phyloP scores from a whole-genome alignment of 2,797 vertebrate species.

The Myiotriccus ornatus region DNA sequence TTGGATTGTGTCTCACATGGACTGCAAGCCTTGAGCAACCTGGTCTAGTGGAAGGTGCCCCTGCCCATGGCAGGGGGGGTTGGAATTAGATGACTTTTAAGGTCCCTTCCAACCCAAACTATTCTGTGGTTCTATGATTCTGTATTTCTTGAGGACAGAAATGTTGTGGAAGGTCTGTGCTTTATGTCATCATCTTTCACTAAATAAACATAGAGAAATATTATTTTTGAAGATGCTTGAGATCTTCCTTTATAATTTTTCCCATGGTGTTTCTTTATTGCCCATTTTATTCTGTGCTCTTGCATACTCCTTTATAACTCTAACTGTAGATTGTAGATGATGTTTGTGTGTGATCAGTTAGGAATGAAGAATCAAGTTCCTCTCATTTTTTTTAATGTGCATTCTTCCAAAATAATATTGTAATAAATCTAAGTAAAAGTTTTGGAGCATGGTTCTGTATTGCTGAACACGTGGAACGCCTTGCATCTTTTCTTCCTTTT shows the following conservation, averaged over 20 bases:
- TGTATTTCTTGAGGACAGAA: background rate
- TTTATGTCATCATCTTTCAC: background rate
- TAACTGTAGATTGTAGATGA: background rate
- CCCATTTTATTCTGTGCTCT: background rate
- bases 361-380: background rate
- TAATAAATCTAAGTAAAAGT: background rate
- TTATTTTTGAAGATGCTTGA: background rate
- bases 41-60: background rate
- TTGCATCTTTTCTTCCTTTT: background rate
- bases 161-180: background rate
- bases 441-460: background rate
- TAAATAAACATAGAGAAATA: background rate
- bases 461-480: background rate
- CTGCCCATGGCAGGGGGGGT: rapidly evolving
- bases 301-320: background rate
- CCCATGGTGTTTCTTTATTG: background rate
- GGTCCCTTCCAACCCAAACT: background rate
- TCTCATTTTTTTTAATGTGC: background rate
- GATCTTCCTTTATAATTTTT: background rate
- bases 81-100: background rate
- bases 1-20: background rate
- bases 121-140: background rate
- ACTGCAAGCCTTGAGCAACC: background rate
- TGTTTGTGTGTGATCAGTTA: background rate
- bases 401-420: background rate